phyloP scores from a whole-genome alignment of 2,113 vertebrate species.

The Carettochelys insculpta region DNA sequence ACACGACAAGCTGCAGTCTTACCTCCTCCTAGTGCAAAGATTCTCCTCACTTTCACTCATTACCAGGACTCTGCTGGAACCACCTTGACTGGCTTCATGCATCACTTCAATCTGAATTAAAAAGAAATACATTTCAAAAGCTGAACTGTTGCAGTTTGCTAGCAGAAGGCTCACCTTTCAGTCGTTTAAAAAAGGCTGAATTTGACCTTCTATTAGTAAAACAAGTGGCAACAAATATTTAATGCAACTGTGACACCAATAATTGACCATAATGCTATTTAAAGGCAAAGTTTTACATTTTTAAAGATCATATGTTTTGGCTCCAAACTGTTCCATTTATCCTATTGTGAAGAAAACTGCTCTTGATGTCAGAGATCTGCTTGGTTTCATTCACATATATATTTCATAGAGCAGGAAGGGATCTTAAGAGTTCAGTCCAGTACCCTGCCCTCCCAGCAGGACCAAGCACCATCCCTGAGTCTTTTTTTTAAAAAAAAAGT shows the following conservation, averaged over 20 bases:
- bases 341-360: neutral
- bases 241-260: neutral
- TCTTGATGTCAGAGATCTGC: neutral
- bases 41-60: slow-evolving; percentile 85
- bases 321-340: neutral
- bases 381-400: neutral
- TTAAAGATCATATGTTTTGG: neutral
- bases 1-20: slow-evolving; percentile 32
- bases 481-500: no score
- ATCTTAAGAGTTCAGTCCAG: no score
- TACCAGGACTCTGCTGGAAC: slow-evolving; percentile 80
- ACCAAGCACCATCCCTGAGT: no score
- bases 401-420: no score
- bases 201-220: neutral
- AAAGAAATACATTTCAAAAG: slow-evolving; percentile 34
- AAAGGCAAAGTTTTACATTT: neutral
- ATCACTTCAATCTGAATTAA: slow-evolving; percentile 89
- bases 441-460: no score
- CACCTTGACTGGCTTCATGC: slow-evolving; percentile 87
- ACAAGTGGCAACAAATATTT: neutral
- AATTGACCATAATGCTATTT: neutral
- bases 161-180: neutral
- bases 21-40: slow-evolving; percentile 87
- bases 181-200: neutral
- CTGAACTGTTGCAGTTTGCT: neutral